Base-by-base conservation (phyloP, 1,140 invertebrate species). In the Lucilia sericata region DNA sequence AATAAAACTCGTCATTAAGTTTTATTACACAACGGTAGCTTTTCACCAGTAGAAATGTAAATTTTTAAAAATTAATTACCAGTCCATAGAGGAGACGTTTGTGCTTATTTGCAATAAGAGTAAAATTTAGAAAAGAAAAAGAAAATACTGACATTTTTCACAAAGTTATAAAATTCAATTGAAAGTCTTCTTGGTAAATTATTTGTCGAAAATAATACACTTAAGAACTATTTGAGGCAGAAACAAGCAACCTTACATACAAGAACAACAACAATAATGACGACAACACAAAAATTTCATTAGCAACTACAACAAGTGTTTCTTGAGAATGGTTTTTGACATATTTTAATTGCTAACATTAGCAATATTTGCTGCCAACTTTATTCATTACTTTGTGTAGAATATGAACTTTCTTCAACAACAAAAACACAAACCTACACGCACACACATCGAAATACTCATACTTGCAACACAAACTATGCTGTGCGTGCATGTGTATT, bases 321-420 rank as follows among this genome's bases (percentile, higher is more conserved):
- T 80, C 76, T 80, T 80, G 47, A 21, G 42, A 80, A 80, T 80
- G 42, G 76, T 80, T 80, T 80, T 51, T 80, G 76, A 80, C 76
- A 80, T 80, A 51, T 80, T 80, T 80, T 80, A 80, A 80, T 80
- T 80, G 76, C 42, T 30, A 80, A 51, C 76, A 80, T 80, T 80
- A 80, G 76, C 76, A 51, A 80, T 49, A 51, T 80, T 49, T 49
- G n/a, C 42, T 51, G 42, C 47, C 42, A 80, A 80, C 42, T 80
- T 80, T 34, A 83, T 86, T 84, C 85, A 83, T 87, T 85, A 85
- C 84, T 84, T 84, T 82, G 60, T 76, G 19, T 17, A 78, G 30
- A 78, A 78, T 42, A 78, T 78, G 34, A 78, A 78, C 75, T 49
- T 78, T n/a, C 9, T 36, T 30, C 10, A 30, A 30, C 25, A 30